Evolutionary conservation across 2,113 vertebrate genomes (phyloP), one percentile per base, ranked within the genome.

Genomic region (Sylvietta virens): DNA sequence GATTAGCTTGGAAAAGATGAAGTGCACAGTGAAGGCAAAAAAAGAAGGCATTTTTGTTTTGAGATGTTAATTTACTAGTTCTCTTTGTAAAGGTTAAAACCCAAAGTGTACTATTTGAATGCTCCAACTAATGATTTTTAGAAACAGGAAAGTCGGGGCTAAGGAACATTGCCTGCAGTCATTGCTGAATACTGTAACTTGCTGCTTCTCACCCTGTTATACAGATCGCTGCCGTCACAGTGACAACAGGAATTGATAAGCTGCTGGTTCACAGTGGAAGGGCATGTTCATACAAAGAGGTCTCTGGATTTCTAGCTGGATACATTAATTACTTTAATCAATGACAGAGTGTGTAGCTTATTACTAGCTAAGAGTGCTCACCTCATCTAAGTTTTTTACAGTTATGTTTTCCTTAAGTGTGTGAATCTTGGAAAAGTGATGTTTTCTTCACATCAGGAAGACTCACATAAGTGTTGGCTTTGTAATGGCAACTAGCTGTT

Each of bases 371-470:
- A 61, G 58, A 72, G 18, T 33, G 37, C 13, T 84, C 14, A 50
- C 15, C 13, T 54, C 1, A 1, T 57, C 11, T 14, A 15, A 48
- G 23, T 48, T 31, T 3, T 11, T 0, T 2, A 13, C 77, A 77
- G 37, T 57, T 48, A 16, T 0, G 5, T 58, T 81, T 84, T 82
- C 39, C 7, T 37, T 37, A 51, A 50, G 18, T 33, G 19, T 30
- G 10, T 3, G 4, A 7, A 19, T 26, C 37, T 76, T 47, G 50
- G n/a, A 40, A 53, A n/a, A 37, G 57, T 3, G 14, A 6, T 8
- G 2, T 30, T 77, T 53, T 73, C 31, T 40, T 77, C 23, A 22
- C 8, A 4, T 26, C 8, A 37, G 31, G 50, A 73, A 57, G 45
- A 39, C 11, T 61, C 14, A 35, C 21, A 4, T 10, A 39, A 27